These are phyloP conservation scores for Spilosoma lubricipeda DNA, from an alignment of 2,888 invertebrate species.

Conservation along the genomic window DNA sequence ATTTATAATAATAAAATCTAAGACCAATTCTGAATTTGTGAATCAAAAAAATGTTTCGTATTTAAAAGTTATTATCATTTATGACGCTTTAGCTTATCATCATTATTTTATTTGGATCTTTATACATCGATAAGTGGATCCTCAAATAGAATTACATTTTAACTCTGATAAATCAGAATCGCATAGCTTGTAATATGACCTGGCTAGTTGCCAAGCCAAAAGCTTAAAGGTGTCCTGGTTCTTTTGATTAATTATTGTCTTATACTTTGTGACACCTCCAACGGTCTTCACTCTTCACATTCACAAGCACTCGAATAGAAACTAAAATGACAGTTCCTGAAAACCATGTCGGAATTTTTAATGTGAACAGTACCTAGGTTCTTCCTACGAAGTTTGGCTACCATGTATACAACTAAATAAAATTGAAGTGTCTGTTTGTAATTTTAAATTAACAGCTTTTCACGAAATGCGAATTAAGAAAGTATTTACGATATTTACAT, in stretches of 20 bases:
- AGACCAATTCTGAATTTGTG: no score
- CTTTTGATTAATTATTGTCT: no score
- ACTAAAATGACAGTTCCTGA: neutral
- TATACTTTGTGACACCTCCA: no score
- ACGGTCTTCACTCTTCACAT: no score
- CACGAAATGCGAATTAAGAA: no score
- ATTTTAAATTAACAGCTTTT: no score
- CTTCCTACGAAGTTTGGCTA: no score
- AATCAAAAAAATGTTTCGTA: no score
- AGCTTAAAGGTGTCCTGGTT: neutral
- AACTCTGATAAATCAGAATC: neutral
- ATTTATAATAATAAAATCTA: neutral
- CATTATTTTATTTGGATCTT: neutral
- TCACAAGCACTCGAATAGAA: neutral
- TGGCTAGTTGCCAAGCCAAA: neutral
- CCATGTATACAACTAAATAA: neutral
- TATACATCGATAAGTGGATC: neutral
- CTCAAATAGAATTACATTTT: neutral
- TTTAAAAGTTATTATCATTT: neutral
- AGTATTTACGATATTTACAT: no score
- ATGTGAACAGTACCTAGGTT: neutral
- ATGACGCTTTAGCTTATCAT: neutral
- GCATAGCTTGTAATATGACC: neutral
- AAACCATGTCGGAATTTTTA: neutral
- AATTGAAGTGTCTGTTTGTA: no score